Conservation (phyloP, 2,797 vertebrate species). For the Vireo griseus region DNA sequence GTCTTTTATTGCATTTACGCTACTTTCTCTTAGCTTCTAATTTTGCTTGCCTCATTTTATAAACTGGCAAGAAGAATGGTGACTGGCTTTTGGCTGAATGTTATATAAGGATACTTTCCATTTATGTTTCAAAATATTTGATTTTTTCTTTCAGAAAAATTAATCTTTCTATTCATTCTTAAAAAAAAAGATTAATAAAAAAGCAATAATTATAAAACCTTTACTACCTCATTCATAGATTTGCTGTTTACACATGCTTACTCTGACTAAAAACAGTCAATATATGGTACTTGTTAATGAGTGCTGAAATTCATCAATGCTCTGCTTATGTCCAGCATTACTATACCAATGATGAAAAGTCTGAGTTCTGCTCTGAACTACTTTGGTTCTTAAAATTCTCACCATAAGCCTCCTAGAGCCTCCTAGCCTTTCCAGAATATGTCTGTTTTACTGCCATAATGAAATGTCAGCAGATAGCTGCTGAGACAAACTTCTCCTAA, state of each 20-base stretch:
- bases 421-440: background rate
- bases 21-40: background rate
- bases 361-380: background rate
- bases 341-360: background rate
- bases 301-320: background rate
- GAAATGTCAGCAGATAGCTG: background rate
- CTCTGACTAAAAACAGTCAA: background rate
- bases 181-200: background rate
- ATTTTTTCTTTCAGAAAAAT: background rate
- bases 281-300: background rate
- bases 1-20: background rate
- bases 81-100: background rate
- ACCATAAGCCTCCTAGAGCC: background rate
- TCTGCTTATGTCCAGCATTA: background rate
- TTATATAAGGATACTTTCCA: background rate
- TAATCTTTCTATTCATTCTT: background rate
- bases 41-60: background rate
- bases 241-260: background rate
- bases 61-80: background rate
- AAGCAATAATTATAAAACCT: background rate
- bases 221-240: background rate
- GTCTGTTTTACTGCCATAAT: background rate
- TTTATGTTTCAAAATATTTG: background rate
- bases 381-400: background rate
- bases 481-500: background rate